Base-by-base conservation (phyloP, 2,797 vertebrate genomes). In the Novumbra hubbsi region DNA sequence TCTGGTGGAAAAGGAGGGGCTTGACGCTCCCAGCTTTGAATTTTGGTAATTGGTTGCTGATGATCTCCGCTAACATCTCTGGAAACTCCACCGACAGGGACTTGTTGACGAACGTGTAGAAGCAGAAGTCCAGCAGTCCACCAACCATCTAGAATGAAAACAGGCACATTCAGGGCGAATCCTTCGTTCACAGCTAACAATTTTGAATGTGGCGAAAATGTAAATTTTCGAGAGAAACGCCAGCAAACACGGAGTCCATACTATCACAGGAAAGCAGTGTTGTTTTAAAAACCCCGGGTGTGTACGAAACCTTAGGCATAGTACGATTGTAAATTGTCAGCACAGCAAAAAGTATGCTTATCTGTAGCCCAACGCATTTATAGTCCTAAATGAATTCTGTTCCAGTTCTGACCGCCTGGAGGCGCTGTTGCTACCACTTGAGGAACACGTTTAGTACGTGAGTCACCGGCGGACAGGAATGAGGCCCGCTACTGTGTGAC, bases 21-120 rank as follows among this genome's bases (percentile, higher is more conserved):
- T 98, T 98, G 88, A 99, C 95, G 84, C 97, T 97, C 86, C 98
- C 98, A 75, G 95, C 96, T 89, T 96, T 97, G 88, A 97, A 97
- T 97, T 98, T 99, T 95, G 98, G 97, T 95, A 99, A 94, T 92
- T 99, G 98, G 94, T 98, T 98, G 94, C 95, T 99, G 95, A 99
- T 99, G 93, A 99, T 98, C 92, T 99, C 98, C 11, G 95, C 96
- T 88, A 99, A 93, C 98, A 99, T 99, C 92, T 99, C 98, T 2
- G 98, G 98, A 90, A 99, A 99, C 92, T 99, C 97, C 87, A 99
- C 95, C 70, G 95, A 96, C 90, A 96, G 93, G 74, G 94, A 95
- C 89, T 99, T 99, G 91, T 99, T 97, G 93, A 98, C 93, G 88
- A 99, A 99, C 68, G 97, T 98, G 88, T 97, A 96, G 95, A 99